These are phyloP conservation scores for Graptemys geographica DNA, from an alignment of 2,797 vertebrate species.

Conservation along the genomic window DNA sequence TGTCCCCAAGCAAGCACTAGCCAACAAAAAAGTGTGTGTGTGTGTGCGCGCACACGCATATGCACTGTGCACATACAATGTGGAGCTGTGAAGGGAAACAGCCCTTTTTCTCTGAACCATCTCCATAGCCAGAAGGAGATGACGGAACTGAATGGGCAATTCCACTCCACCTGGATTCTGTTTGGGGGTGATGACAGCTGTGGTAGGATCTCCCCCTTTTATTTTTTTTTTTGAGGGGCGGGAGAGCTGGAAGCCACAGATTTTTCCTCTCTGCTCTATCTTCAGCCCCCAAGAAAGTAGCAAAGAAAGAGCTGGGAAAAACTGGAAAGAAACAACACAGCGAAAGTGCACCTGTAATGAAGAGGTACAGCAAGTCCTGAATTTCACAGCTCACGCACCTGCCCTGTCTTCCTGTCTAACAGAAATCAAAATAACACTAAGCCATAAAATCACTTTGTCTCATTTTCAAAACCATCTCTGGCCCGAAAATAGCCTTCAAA, in stretches of 20 bases:
- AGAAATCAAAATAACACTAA: slow-evolving; percentile 57
- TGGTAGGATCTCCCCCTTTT: not conserved
- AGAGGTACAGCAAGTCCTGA: slow-evolving; percentile 13
- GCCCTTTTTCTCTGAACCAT: not conserved
- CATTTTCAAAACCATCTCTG: slow-evolving; percentile 41
- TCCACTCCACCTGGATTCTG: not conserved
- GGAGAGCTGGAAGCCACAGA: not conserved
- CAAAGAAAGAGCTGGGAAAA: not conserved
- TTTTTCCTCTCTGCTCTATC: not conserved
- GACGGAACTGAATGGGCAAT: not conserved
- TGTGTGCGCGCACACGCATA: accelerated
- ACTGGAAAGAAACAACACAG: not conserved
- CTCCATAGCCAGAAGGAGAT: accelerated
- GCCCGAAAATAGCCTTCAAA: slow-evolving; percentile 54
- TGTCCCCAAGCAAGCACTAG: not conserved
- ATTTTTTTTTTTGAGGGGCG: not conserved
- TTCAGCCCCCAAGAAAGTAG: not conserved
- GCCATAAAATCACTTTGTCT: slow-evolving; percentile 7
- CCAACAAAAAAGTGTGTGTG: not conserved
- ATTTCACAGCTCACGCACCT: not conserved
- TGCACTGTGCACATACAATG: accelerated
- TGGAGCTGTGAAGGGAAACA: not conserved
- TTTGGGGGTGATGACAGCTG: accelerated
- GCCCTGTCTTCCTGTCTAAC: slow-evolving; percentile 6
- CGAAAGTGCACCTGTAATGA: slow-evolving; percentile 18